These are phyloP conservation scores for Sinella curviseta DNA, from an alignment of 1,140 invertebrate genomes.

Conservation along the genomic window DNA sequence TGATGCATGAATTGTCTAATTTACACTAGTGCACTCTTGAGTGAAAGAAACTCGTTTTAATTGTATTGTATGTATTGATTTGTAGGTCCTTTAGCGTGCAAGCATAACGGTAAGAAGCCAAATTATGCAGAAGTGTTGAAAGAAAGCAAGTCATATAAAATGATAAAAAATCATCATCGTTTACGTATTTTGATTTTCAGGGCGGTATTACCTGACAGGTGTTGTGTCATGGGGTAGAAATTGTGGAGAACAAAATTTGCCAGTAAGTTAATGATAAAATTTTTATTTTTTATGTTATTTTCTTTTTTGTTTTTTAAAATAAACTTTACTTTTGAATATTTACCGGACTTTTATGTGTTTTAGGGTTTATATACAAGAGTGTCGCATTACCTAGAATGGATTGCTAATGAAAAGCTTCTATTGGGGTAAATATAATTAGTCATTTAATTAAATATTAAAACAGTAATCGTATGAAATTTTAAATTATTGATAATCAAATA, in stretches of 20 bases:
- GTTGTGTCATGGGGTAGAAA: slow-evolving; percentile 29
- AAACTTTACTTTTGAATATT: no score
- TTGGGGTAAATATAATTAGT: slow-evolving; percentile 23
- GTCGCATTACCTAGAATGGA: slow-evolving; percentile 37
- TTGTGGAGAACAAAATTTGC: background rate
- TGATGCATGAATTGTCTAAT: no score
- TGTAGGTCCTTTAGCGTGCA: slow-evolving; percentile 61
- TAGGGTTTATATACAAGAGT: slow-evolving; percentile 28
- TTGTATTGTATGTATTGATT: slow-evolving; percentile 13
- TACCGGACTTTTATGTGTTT: no score
- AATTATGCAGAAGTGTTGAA: no score
- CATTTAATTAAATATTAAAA: no score
- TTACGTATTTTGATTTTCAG: slow-evolving; percentile 4
- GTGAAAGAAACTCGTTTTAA: background rate
- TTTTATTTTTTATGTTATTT: no score
- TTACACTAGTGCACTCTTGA: background rate
- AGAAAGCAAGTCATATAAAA: background rate
- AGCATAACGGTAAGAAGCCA: slow-evolving; percentile 49
- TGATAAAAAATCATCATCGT: background rate
- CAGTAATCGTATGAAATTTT: no score
- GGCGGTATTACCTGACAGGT: slow-evolving; percentile 34
- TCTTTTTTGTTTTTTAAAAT: no score
- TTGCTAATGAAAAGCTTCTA: slow-evolving; percentile 34
- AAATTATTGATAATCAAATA: no score
- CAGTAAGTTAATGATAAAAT: no score